These are phyloP conservation scores for Alouatta palliata DNA, from an alignment of 2,113 vertebrate genomes.

Conservation along the genomic window DNA sequence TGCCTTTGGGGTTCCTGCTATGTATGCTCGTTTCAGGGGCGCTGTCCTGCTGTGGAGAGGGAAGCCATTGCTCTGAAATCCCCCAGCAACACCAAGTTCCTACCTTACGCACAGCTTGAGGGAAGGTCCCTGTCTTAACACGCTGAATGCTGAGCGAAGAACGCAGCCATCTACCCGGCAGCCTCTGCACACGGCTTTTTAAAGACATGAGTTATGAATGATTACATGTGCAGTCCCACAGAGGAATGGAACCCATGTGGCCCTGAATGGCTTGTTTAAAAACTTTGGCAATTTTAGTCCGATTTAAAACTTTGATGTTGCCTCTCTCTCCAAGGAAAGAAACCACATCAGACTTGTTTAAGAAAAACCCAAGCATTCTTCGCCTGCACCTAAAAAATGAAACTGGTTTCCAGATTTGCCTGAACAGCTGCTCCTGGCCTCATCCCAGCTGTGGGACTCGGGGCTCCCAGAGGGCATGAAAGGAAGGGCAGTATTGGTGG, in stretches of 20 bases:
- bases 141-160: neutral
- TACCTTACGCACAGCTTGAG: fast-evolving
- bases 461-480: neutral
- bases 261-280: neutral
- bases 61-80: neutral
- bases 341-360: neutral
- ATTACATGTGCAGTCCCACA: fast-evolving
- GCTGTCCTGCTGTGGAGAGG: fast-evolving
- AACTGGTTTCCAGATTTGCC: neutral
- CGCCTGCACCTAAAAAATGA: neutral
- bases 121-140: neutral
- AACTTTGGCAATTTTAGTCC: neutral
- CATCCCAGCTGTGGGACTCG: neutral
- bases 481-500: neutral
- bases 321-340: neutral
- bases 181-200: neutral
- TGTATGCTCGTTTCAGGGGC: fast-evolving
- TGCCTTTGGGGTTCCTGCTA: neutral
- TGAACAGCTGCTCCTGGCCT: neutral
- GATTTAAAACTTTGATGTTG: neutral
- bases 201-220: neutral
- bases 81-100: neutral
- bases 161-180: neutral
- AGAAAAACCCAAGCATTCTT: neutral
- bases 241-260: neutral